Conservation (phyloP, 2,888 invertebrate genomes). For the Tethea ocularis region DNA sequence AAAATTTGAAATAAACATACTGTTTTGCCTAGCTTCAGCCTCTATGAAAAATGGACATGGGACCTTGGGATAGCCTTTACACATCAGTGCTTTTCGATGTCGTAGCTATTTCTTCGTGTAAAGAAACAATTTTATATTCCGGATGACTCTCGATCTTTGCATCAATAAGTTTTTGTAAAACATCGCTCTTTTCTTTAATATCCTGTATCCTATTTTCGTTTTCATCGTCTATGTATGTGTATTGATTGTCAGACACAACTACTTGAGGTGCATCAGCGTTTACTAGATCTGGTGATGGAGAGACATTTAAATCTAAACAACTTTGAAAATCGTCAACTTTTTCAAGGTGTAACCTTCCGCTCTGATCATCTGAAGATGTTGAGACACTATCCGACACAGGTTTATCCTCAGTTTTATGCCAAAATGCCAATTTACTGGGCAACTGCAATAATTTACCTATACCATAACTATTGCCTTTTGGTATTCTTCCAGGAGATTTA, state of each 20-base stretch:
- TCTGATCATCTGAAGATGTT: slow-evolving; percentile 58
- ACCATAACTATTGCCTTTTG: slow-evolving; percentile 60
- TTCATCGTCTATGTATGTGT: slow-evolving; percentile 49
- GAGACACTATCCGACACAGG: slow-evolving; percentile 54
- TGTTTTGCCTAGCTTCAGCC: slow-evolving; percentile 54
- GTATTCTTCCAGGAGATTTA: slow-evolving; percentile 60
- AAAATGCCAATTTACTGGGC: slow-evolving; percentile 83
- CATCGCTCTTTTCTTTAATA: slow-evolving; percentile 71
- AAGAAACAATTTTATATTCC: slow-evolving; percentile 70
- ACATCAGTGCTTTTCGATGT: slow-evolving; percentile 78
- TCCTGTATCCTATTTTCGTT: slow-evolving; percentile 54
- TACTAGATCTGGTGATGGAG: slow-evolving; percentile 17
- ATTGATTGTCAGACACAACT: slow-evolving; percentile 39
- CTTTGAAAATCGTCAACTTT: slow-evolving; percentile 60
- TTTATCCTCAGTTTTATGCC: slow-evolving; percentile 77
- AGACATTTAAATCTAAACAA: slow-evolving; percentile 47
- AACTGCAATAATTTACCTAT: slow-evolving; percentile 78
- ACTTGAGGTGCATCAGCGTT: slow-evolving; percentile 20
- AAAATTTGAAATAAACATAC: slow-evolving; percentile 65
- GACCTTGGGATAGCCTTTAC: slow-evolving; percentile 47
- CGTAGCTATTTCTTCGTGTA: slow-evolving; percentile 63
- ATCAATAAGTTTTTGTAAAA: slow-evolving; percentile 69
- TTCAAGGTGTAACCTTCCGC: slow-evolving; percentile 62
- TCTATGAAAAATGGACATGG: slow-evolving; percentile 45
- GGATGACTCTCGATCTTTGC: slow-evolving; percentile 74